Conservation (phyloP, 2,888 invertebrate genomes). For the Macaria notata region DNA sequence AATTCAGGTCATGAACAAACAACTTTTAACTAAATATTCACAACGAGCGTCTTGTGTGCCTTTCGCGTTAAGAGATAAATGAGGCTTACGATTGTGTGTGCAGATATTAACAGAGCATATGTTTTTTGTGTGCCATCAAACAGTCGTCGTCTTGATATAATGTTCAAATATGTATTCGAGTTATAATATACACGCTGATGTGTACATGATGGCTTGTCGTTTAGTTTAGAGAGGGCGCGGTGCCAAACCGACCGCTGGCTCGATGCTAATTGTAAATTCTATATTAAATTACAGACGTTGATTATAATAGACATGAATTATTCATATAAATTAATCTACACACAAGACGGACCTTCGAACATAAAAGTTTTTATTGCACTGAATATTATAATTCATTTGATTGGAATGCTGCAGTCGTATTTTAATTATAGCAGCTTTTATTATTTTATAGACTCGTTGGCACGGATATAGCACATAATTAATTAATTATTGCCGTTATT, state of each 20-base stretch:
- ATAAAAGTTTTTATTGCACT: slow-evolving; percentile 32
- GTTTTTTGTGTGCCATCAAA: slow-evolving; percentile 15
- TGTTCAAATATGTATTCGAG: slow-evolving; percentile 9
- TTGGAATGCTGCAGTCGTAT: slow-evolving; percentile 24
- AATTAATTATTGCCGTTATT: slow-evolving; percentile 10
- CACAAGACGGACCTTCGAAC: slow-evolving; percentile 37
- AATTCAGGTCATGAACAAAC: slow-evolving; percentile 70
- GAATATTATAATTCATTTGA: slow-evolving; percentile 23
- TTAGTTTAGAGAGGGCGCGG: slow-evolving; percentile 30
- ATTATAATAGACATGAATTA: slow-evolving; percentile 43
- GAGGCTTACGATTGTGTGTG: slow-evolving; percentile 22
- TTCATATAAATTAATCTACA: slow-evolving; percentile 45
- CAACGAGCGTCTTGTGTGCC: slow-evolving; percentile 39
- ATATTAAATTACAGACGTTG: slow-evolving; percentile 48
- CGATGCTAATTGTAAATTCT: slow-evolving; percentile 47
- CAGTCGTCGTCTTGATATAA: slow-evolving; percentile 10
- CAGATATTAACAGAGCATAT: slow-evolving; percentile 21
- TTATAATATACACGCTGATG: slow-evolving; percentile 23
- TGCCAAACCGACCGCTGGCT: slow-evolving; percentile 32
- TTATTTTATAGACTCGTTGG: slow-evolving; percentile 7
- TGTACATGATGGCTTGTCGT: slow-evolving; percentile 29
- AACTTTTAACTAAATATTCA: slow-evolving; percentile 61
- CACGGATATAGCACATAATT: slow-evolving; percentile 7
- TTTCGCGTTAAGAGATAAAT: slow-evolving; percentile 25
- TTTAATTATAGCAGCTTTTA: slow-evolving; percentile 16